Base-by-base conservation (phyloP, 2,113 vertebrate species). In the Limnothrissa miodon region DNA sequence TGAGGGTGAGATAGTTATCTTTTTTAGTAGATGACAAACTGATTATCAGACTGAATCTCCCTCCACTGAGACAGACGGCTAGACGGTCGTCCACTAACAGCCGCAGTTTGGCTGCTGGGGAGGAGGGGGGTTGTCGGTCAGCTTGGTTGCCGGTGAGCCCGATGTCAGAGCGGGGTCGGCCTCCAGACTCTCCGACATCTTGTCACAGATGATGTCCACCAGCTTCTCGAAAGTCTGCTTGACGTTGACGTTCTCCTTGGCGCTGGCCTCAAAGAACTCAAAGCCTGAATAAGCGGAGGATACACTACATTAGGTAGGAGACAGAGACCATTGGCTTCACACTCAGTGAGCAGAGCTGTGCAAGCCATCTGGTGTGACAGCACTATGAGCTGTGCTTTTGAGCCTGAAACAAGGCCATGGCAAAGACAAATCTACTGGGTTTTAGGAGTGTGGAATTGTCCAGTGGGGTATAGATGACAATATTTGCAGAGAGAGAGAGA, bases 201-300 rank as follows among this genome's bases (percentile, higher is more conserved):
- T 98, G 92, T 99, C 97, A 1, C 98, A 99, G 94, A 99, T 99
- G 90, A 99, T 96, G 90, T 99, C 98, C 80, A 99, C 97, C 0
- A 99, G 96, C 62, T 94, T 95, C 88, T 99, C 98, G 66, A 99
- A 99, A 0, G 97, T 98, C 94, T 99, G 98, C 95, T 98, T 98
- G 90, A 99, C 96, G 0, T 99, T 99, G 88, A 99, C 87, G 93
- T 99, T 98, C 92, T 99, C 98, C 92, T 99, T 99, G 91, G 98
- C 97, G 78, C 98, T 99, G 80, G 98, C 96, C 94, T 99, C 98
- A 83, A 99, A 99, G 93, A 99, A 99, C 88, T 98, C 97, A 90
- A 99, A 99, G 78, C 98, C 98, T 99, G 78, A 56, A 46, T 33
- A 70, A 19, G 80, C 6, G 39, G 23, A 39, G 53, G 10, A n/a